Percentiles rank a stretch among this genome's conserved stretches.
phyloP scores from a whole-genome alignment of 2,113 vertebrate genomes.

The Cyprinodon variegatus region DNA sequence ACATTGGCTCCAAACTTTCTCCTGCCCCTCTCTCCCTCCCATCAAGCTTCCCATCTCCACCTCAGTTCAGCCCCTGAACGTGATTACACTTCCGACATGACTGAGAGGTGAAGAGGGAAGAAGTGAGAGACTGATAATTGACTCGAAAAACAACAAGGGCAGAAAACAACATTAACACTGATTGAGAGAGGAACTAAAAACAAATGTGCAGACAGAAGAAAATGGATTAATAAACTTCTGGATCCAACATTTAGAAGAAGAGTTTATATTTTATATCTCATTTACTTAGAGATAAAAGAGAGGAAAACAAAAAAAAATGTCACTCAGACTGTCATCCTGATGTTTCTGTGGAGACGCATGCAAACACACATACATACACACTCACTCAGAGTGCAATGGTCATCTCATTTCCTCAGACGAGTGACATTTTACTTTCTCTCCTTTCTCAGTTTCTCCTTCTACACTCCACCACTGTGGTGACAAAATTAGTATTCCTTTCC shows the following conservation, averaged over 20 bases:
- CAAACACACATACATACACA: conserved; percentile 24
- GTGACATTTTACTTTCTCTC: conserved; percentile 71
- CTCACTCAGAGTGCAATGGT: conserved; percentile 47
- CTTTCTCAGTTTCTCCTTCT: conserved; percentile 48
- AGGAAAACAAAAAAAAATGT: conserved; percentile 60
- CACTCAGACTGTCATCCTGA: conserved; percentile 66
- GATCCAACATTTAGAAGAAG: conserved; percentile 5
- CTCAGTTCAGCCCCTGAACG: conserved; percentile 52
- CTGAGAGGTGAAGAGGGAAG: conserved; percentile 51
- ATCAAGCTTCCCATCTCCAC: conserved; percentile 27
- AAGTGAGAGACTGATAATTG: conserved; percentile 66
- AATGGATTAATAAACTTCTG: conserved; percentile 39
- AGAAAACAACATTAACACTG: conserved; percentile 41
- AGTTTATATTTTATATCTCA: conserved; percentile 36
- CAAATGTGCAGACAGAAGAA: conserved; percentile 17
- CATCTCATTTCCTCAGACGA: conserved; percentile 76
- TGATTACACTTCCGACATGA: conserved; percentile 77
- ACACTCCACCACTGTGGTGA: conserved; percentile 63
- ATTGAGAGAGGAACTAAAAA: conserved; percentile 22
- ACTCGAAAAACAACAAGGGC: conserved; percentile 68
- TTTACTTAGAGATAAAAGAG: conserved; percentile 50
- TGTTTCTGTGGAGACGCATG: conserved; percentile 48
- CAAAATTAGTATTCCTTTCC: conserved; percentile 80
- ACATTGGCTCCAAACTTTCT: conserved; percentile 61
- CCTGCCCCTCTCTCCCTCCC: conserved; percentile 21